These are phyloP conservation scores for Acanthoscelides obtectus DNA, from an alignment of 2,888 invertebrate species.

Conservation along the genomic window DNA sequence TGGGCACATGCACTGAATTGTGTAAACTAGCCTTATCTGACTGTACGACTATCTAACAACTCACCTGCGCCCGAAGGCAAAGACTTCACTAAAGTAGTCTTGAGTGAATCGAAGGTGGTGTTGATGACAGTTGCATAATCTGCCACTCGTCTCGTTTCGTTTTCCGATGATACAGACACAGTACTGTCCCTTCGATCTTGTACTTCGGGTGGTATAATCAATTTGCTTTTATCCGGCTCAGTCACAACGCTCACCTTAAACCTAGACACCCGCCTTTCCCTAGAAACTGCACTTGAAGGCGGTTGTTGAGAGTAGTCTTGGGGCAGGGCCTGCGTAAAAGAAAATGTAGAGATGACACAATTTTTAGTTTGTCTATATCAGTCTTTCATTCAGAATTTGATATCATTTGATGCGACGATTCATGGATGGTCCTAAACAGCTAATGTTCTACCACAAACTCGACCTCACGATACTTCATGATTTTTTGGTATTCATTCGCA, in stretches of 20 bases:
- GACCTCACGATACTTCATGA: too few species aligned
- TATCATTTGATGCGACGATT: too few species aligned
- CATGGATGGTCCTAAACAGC: too few species aligned
- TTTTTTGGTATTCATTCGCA: too few species aligned
- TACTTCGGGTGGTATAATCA: slow-evolving; percentile 27
- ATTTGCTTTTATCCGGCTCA: slow-evolving; percentile 44
- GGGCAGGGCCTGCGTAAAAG: slow-evolving; percentile 7
- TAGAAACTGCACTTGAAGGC: slow-evolving; percentile 10
- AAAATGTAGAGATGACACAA: background rate
- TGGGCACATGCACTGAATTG: too few species aligned
- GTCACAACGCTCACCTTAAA: slow-evolving; percentile 53
- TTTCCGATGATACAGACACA: slow-evolving; percentile 5
- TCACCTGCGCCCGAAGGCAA: slow-evolving; percentile 33
- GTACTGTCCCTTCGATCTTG: slow-evolving; percentile 13
- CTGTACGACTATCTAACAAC: slow-evolving; percentile 11
- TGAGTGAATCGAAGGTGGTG: slow-evolving; percentile 40
- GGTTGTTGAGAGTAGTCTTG: background rate
- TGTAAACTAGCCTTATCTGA: too few species aligned
- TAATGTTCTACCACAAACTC: too few species aligned
- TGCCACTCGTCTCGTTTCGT: slow-evolving; percentile 19
- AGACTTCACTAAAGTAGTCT: slow-evolving; percentile 36
- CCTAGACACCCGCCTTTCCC: slow-evolving; percentile 47
- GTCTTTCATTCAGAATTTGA: too few species aligned
- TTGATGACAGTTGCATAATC: slow-evolving; percentile 42
- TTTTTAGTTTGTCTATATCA: too few species aligned